Conservation (phyloP, 2,888 invertebrate genomes). For the Trypoxylon attenuatum region DNA sequence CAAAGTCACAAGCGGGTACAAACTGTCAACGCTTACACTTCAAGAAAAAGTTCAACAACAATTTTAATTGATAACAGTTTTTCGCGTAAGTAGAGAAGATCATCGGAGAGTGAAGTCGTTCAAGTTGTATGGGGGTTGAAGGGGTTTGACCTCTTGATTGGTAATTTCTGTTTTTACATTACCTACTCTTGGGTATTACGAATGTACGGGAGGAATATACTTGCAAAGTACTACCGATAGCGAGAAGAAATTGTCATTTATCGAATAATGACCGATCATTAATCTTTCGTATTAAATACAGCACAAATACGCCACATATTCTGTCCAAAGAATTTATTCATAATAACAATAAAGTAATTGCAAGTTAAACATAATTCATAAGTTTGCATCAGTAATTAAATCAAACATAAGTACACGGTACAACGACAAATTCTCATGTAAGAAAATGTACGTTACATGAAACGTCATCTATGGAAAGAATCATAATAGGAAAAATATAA, state of each 20-base stretch:
- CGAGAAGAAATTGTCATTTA: no score
- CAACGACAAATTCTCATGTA: slow-evolving; percentile 3
- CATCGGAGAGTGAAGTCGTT: no score
- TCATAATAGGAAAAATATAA: not conserved
- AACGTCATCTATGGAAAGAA: not conserved
- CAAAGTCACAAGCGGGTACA: not conserved
- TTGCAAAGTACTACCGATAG: no score
- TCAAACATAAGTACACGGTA: slow-evolving; percentile 37
- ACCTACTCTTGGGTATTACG: no score
- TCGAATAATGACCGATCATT: not conserved
- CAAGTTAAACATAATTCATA: slow-evolving; percentile 9
- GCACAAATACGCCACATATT: no score
- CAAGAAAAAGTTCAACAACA: no score
- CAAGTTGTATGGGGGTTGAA: no score
- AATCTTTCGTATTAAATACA: no score
- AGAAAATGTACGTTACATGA: slow-evolving; percentile 7
- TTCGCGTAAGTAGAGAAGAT: not conserved
- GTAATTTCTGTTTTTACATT: no score
- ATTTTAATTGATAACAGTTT: not conserved
- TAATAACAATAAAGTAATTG: slow-evolving; percentile 20
- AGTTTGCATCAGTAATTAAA: not conserved
- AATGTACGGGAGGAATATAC: no score
- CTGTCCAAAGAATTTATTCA: no score
- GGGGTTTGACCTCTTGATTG: not conserved
- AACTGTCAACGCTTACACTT: not conserved